Base-by-base conservation (phyloP, 2,888 invertebrate species). In the Proisotoma minuta region DNA sequence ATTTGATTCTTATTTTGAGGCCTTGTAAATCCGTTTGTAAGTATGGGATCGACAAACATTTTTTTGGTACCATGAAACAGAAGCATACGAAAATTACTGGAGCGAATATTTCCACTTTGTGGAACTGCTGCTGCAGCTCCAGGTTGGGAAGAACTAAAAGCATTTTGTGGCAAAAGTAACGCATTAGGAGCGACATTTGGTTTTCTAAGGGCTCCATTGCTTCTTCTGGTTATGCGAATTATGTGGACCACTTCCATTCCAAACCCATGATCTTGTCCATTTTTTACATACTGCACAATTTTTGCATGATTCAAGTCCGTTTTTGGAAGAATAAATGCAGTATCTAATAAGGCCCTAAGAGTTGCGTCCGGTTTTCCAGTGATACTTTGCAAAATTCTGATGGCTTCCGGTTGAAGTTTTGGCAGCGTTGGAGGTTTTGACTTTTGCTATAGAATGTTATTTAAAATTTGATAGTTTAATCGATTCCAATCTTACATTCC, bases 1-100 rank as follows among this genome's bases (percentile, higher is more conserved):
- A 62, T 62, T 40, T 65, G 65, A 3, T 29, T 18, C 5, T 59
- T 54, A 12, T 22, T 10, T 1, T 34, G 28, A n/a, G 65, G 65
- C 4, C 28, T 49, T 24, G 27, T 29, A 8, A 63, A 60, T 3
- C 66, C 66, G n/a, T 57, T 56, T 22, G 48, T 18, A 8, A 66
- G 43, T 18, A 66, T 66, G 1, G 51, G 12, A 3, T 22, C 15
- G 5, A 63, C 49, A 4, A 1, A 20, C 3, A 3, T 4, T 8
- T 34, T 53, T 15, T 49, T 57, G 1, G 63, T 63, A 1, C 66
- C 66, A 27, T 66, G 66, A 60, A 60, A 66, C 18, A 66, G 40
- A 48, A 63, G 51, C 59, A 59, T 59, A 1, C 66, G 23, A 28
- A 27, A 57, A n/a, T 23, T n/a, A 2, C 28, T 49, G 8, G 5